Base-by-base conservation (phyloP, 2,888 invertebrate species). In the Venustoraphidia nigricollis region DNA sequence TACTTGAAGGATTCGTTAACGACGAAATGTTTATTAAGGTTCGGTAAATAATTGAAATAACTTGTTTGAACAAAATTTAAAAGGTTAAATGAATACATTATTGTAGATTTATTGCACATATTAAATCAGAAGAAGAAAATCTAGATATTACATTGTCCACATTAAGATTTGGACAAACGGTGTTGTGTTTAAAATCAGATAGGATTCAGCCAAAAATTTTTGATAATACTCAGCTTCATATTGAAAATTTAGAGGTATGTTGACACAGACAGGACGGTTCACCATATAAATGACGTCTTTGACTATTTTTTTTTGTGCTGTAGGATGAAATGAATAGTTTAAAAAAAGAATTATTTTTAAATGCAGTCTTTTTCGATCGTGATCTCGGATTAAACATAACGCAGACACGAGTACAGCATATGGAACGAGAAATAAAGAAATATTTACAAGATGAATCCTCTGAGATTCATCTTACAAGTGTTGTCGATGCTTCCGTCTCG, bases 101-200 rank as follows among this genome's bases (percentile, higher is more conserved):
- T 44, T 49, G 34, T 48, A 69, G 69, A 46, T 65, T 66, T 51
- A 63, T 70, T 50, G 67, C 65, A 27, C 69, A 70, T 51, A 55
- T 70, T 34, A 60, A 62, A 50, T 58, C 60, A 2, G 53, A 56
- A 5, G 56, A 51, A 50, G 60, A 65, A 43, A 62, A 68, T 56
- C 55, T 66, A 17, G 51, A 56, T 10, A 51, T 68, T 11, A 62
- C 66, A 1, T 50, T 67, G 34, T 70, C 70, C 2, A 63, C 66
- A 56, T 53, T 70, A 41, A 58, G 64, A 48, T 65, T 70, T 52
- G 63, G 63, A 2, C 59, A 63, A 44, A 56, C 61, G 11, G 52
- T 58, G 2, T 51, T 46, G 8, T 51, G 46, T 42, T 17, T 58
- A 3, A 54, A 52, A 34, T 50, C 56, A 2, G 45, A 59, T 37